Percentiles rank a stretch among this genome's conserved stretches.
Conservation (phyloP, 2,888 invertebrate genomes). For the Pseudococcus viburni region DNA sequence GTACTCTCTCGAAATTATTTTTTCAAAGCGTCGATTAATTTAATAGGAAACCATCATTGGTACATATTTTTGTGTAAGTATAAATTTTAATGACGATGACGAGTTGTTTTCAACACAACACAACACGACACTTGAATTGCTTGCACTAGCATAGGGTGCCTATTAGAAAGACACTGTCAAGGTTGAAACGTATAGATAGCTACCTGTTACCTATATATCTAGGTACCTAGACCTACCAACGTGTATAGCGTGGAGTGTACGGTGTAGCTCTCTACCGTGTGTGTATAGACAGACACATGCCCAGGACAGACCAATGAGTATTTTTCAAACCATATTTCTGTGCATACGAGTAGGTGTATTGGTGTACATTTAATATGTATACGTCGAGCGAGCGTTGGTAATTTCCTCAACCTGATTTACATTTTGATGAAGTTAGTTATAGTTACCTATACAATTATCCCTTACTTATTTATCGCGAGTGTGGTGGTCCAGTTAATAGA, state of each 20-base stretch:
- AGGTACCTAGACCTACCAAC: neutral
- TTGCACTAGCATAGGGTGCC: neutral
- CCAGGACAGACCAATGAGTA: too few relatives aligned
- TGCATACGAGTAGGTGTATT: too few relatives aligned
- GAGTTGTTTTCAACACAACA: slow-evolving; percentile 24
- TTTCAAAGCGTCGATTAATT: neutral
- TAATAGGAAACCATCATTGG: too few relatives aligned
- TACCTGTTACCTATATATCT: neutral
- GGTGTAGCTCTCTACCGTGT: neutral
- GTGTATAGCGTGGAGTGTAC: neutral
- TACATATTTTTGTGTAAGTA: neutral
- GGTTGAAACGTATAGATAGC: slow-evolving; percentile 1
- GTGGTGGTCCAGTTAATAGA: neutral
- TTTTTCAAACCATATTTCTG: neutral
- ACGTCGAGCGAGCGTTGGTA: neutral
- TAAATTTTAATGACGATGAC: neutral
- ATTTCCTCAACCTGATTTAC: neutral
- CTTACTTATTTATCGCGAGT: neutral
- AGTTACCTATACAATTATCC: neutral
- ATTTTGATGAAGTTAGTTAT: neutral
- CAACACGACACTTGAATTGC: neutral
- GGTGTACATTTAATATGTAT: too few relatives aligned
- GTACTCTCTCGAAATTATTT: neutral
- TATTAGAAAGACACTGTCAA: slow-evolving; percentile 40
- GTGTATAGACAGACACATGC: too few relatives aligned